Conservation (phyloP, 2,113 vertebrate genomes). For the Mixornis gularis region DNA sequence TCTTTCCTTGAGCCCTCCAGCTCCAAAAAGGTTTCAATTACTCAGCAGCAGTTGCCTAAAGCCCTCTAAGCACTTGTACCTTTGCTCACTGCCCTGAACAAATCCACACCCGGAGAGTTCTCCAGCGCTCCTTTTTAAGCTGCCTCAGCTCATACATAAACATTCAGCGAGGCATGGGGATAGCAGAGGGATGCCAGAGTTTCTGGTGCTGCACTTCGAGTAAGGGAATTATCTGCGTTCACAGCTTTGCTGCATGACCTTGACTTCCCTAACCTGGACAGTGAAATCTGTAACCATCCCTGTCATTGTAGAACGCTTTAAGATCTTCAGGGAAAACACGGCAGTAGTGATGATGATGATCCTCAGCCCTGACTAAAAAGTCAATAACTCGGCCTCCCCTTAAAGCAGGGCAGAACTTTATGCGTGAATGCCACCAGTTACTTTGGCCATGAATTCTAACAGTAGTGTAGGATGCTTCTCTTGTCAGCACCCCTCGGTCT, state of each 20-base stretch:
- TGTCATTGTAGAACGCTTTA: not conserved
- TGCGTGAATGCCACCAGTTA: not conserved
- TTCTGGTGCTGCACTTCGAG: not conserved
- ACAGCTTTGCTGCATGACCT: not conserved
- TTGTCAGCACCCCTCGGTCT: rapidly evolving
- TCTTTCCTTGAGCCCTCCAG: not conserved
- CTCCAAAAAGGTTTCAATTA: constrained; percentile 9
- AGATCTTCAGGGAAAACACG: not conserved
- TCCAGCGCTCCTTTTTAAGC: not conserved
- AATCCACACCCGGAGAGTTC: not conserved
- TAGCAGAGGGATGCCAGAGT: not conserved
- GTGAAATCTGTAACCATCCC: not conserved
- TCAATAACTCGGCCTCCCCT: not conserved
- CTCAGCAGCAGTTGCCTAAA: constrained; percentile 2
- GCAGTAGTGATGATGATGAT: not conserved
- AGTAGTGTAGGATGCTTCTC: not conserved
- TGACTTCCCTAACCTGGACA: not conserved
- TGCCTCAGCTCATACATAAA: not conserved
- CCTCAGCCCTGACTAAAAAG: not conserved
- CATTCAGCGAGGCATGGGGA: not conserved
- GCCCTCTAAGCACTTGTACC: not conserved
- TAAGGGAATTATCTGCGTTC: not conserved
- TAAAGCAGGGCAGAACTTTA: not conserved
- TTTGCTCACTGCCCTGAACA: not conserved
- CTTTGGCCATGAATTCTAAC: not conserved